Evolutionary conservation across 2,888 invertebrate genomes (phyloP).

Genomic region (Blastobasis lacticolella): DNA sequence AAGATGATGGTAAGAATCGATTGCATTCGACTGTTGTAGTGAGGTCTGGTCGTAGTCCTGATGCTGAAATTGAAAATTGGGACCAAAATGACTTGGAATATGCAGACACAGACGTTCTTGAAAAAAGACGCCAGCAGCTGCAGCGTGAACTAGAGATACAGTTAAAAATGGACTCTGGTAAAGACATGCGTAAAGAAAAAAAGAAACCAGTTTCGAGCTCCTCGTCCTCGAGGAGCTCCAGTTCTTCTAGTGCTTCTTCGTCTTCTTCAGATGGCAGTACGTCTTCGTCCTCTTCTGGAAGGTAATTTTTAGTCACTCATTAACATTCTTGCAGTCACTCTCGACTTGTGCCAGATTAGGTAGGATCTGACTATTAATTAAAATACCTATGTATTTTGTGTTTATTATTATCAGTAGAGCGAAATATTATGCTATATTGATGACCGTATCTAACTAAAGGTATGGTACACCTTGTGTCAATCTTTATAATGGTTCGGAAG

Average conservation of each 20-base stretch:
- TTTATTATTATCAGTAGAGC: too few species aligned
- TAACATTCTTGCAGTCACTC: too few species aligned
- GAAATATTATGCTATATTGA: too few species aligned
- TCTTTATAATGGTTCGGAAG: too few species aligned
- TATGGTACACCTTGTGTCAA: too few species aligned
- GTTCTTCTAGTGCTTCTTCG: conserved; percentile 77
- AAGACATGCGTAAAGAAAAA: conserved; percentile 80
- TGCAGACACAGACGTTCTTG: conserved; percentile 86
- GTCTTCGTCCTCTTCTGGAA: conserved; percentile 75
- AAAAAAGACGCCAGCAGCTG: conserved; percentile 82
- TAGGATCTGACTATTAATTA: too few species aligned
- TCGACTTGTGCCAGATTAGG: too few species aligned
- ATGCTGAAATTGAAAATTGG: conserved; percentile 82
- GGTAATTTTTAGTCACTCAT: conserved; percentile 18
- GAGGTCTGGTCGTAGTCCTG: conserved; percentile 73
- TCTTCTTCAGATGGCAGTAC: conserved; percentile 79
- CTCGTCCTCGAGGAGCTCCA: conserved; percentile 79
- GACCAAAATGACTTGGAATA: conserved; percentile 86
- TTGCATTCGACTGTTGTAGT: conserved; percentile 78
- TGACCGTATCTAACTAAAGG: too few species aligned
- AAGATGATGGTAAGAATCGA: conserved; percentile 78
- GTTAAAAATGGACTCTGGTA: conserved; percentile 81
- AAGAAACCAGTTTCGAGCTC: conserved; percentile 80
- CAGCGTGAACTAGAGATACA: conserved; percentile 86
- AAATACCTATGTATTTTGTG: too few species aligned